phyloP scores from a whole-genome alignment of 2,797 vertebrate genomes.

The Eurystomus glaucurus region DNA sequence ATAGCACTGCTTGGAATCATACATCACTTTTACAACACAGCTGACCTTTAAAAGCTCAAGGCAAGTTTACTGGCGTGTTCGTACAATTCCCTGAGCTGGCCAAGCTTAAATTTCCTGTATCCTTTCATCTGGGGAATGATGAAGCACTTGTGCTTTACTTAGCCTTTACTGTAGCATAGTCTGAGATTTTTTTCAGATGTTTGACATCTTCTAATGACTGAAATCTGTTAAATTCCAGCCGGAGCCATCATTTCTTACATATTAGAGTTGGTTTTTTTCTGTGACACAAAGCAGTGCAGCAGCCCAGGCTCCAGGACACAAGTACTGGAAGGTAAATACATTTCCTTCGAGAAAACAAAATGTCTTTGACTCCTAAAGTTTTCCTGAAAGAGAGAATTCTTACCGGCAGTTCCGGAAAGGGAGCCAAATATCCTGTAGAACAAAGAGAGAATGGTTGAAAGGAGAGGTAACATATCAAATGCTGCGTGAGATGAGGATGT shows the following conservation, averaged over 20 bases:
- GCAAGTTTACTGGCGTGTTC: slow-evolving; percentile 19
- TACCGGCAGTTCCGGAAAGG: slow-evolving; percentile 11
- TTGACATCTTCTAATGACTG: background rate
- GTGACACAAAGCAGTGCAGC: background rate
- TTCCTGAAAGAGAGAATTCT: slow-evolving; percentile 3
- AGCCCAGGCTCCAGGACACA: background rate
- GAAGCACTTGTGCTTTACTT: background rate
- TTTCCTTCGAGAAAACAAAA: background rate
- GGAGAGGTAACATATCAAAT: background rate
- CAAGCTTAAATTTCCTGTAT: background rate
- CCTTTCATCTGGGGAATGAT: background rate
- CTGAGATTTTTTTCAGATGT: background rate
- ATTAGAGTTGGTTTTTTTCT: background rate
- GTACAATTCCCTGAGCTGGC: background rate
- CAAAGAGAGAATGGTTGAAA: background rate
- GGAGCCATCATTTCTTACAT: background rate
- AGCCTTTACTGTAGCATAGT: background rate
- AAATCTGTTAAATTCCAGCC: background rate
- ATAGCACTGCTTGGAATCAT: background rate
- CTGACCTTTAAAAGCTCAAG: slow-evolving; percentile 37
- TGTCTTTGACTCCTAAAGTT: background rate
- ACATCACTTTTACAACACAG: background rate
- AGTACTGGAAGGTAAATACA: background rate
- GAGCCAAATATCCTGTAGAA: slow-evolving; percentile 54
- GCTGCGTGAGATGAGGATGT: background rate